Conservation (phyloP, 2,888 invertebrate species). For the Microctonus brassicae region DNA sequence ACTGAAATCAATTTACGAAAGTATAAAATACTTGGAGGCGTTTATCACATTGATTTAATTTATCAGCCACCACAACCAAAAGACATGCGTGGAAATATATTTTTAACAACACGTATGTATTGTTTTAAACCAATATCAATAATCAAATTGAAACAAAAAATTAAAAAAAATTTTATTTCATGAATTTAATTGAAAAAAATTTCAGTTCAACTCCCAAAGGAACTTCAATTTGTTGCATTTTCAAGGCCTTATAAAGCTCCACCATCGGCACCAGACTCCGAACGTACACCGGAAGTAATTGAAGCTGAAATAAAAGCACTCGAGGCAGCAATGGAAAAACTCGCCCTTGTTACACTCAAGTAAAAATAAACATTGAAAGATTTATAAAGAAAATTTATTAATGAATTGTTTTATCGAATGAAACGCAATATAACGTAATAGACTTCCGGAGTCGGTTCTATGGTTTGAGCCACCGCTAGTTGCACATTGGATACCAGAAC, state of each 20-base stretch:
- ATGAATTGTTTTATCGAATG: not conserved
- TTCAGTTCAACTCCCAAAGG: slow-evolving; percentile 75
- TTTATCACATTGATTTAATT: slow-evolving; percentile 80
- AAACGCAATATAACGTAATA: slow-evolving; percentile 54
- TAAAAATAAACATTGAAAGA: slow-evolving; percentile 64
- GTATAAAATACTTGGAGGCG: slow-evolving; percentile 82
- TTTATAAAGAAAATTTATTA: slow-evolving; percentile 1
- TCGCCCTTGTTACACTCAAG: slow-evolving; percentile 81
- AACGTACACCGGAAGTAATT: slow-evolving; percentile 83
- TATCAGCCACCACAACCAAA: slow-evolving; percentile 85
- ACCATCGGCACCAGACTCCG: slow-evolving; percentile 76
- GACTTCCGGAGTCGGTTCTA: slow-evolving; percentile 78
- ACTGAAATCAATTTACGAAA: slow-evolving; percentile 80
- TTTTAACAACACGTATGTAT: slow-evolving; percentile 74
- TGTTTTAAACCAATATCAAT: no score
- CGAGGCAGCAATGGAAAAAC: slow-evolving; percentile 81
- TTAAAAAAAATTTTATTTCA: not conserved
- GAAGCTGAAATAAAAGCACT: slow-evolving; percentile 83
- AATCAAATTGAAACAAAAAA: no score
- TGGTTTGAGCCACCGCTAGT: slow-evolving; percentile 86
- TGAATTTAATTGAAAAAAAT: slow-evolving; percentile 33
- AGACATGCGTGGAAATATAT: slow-evolving; percentile 71
- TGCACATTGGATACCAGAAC: slow-evolving; percentile 78
- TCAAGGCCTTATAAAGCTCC: slow-evolving; percentile 79
- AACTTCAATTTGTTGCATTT: slow-evolving; percentile 75